Conservation (phyloP, 2,888 invertebrate species). For the Eupithecia tripunctaria region DNA sequence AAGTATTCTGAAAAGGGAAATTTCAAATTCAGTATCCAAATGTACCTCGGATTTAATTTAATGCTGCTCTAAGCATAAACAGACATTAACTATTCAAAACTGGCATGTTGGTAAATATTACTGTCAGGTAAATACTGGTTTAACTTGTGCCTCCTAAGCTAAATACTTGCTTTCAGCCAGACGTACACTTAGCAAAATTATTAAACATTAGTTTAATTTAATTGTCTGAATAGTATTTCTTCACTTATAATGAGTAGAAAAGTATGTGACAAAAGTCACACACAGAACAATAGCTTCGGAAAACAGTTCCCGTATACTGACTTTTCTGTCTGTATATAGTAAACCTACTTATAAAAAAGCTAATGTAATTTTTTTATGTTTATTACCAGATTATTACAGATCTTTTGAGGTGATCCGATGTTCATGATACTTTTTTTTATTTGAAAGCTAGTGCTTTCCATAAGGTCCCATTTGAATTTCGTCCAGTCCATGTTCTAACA, state of each 20-base stretch:
- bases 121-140: background rate
- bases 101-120: background rate
- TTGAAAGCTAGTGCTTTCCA: too few relatives aligned
- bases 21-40: background rate
- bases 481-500: too few relatives aligned
- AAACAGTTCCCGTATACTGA: background rate
- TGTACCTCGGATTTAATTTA: background rate
- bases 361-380: too few relatives aligned
- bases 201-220: background rate
- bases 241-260: too few relatives aligned
- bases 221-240: background rate
- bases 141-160: background rate
- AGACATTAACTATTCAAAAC: conserved; percentile 21
- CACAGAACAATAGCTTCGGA: background rate
- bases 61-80: background rate
- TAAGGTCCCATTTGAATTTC: too few relatives aligned
- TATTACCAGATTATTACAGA: too few relatives aligned
- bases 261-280: background rate
- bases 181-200: background rate
- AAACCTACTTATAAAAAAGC: too few relatives aligned
- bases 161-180: background rate
- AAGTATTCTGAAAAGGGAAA: background rate
- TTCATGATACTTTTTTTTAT: too few relatives aligned
- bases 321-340: background rate
- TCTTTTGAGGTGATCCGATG: too few relatives aligned